phyloP scores from a whole-genome alignment of 2,888 invertebrate species.

The Parochlus steinenii region DNA sequence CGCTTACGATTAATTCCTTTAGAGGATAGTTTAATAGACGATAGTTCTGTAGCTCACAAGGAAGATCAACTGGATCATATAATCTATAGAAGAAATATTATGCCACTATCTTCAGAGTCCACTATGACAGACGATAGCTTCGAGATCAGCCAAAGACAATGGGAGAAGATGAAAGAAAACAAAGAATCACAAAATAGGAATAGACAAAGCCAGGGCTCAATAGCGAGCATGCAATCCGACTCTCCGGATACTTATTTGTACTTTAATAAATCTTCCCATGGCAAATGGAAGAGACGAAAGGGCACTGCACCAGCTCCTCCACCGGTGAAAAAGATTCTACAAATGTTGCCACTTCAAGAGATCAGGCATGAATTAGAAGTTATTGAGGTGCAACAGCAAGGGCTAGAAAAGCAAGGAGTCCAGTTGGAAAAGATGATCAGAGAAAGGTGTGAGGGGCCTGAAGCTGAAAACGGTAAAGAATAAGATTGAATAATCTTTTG shows the following conservation, averaged over 20 bases:
- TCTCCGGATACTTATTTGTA: conserved; percentile 18
- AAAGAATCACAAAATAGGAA: conserved; percentile 43
- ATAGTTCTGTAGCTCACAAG: neutral
- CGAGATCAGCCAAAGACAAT: conserved; percentile 22
- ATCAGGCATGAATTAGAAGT: conserved; percentile 55
- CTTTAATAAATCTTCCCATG: conserved; percentile 43
- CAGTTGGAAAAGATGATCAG: conserved; percentile 77
- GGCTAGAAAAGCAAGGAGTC: conserved; percentile 81
- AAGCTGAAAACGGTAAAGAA: conserved; percentile 22
- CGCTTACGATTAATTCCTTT: conserved; percentile 19
- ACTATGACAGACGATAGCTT: conserved; percentile 1
- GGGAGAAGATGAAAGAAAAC: conserved; percentile 37
- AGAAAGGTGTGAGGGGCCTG: conserved; percentile 51
- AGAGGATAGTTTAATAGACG: conserved; percentile 18
- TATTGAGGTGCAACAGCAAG: conserved; percentile 75
- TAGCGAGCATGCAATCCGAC: conserved; percentile 17
- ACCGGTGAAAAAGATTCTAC: conserved; percentile 44
- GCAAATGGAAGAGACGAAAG: conserved; percentile 58
- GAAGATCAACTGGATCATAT: conserved; percentile 17
- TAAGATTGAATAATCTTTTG: conserved; percentile 14
- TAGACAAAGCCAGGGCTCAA: conserved; percentile 28
- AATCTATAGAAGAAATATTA: conserved; percentile 22
- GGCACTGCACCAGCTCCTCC: conserved; percentile 65
- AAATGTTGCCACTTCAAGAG: conserved; percentile 41
- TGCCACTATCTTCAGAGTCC: conserved; percentile 15